Conservation (phyloP, 1,140 invertebrate species). For the Polypedilum vanderplanki region DNA sequence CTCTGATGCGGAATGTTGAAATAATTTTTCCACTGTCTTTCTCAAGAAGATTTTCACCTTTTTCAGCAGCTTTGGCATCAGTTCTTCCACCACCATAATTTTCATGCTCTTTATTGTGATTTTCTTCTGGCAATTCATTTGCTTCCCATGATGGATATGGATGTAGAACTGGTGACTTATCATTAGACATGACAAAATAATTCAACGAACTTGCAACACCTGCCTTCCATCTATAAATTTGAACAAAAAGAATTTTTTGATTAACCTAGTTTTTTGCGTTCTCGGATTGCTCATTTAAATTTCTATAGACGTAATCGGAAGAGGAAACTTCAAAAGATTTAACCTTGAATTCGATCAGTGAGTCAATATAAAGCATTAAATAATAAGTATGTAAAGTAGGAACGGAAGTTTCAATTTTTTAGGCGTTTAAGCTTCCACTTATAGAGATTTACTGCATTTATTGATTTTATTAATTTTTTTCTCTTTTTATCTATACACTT, state of each 20-base stretch:
- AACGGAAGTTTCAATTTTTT: neutral
- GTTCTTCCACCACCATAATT: conserved; percentile 38
- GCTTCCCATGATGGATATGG: conserved; percentile 63
- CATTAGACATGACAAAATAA: conserved; percentile 53
- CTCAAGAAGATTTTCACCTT: conserved; percentile 41
- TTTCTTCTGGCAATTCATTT: conserved; percentile 50
- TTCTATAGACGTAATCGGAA: neutral
- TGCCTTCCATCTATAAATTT: conserved; percentile 55
- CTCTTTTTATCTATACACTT: too few species aligned
- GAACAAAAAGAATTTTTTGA: neutral
- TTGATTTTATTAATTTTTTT: too few species aligned
- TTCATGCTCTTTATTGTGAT: conserved; percentile 32
- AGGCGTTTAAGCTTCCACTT: too few species aligned
- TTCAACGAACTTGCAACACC: conserved; percentile 66
- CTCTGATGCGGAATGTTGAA: conserved; percentile 56
- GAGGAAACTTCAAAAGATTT: neutral
- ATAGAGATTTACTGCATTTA: too few species aligned
- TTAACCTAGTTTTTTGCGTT: too few species aligned
- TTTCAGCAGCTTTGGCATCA: conserved; percentile 40
- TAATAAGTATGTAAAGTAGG: neutral
- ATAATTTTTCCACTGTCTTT: conserved; percentile 52
- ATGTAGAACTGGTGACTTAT: conserved; percentile 54
- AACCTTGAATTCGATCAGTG: conserved; percentile 2
- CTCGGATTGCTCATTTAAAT: neutral
- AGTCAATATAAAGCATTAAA: neutral